Base-by-base conservation (phyloP, 2,888 invertebrate species). In the Ochlodes sylvanus region DNA sequence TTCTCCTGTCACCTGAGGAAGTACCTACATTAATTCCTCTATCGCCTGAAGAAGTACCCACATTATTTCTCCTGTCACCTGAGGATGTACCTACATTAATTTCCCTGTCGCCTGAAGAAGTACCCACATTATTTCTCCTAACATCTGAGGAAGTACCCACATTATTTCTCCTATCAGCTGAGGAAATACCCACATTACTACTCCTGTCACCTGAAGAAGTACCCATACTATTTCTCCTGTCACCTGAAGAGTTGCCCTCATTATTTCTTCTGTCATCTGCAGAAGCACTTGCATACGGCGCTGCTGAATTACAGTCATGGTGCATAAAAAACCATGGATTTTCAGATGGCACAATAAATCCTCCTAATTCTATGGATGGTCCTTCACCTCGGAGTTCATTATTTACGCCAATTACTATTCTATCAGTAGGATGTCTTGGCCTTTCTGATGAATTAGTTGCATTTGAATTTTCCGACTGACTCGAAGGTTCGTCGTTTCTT, bases 321-420 rank as follows among this genome's bases (percentile, higher is more conserved):
- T 90, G 81, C 27, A 90, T 88, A n/a, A 86, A 86, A 75, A 91
- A 89, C 63, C 88, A 81, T 63, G 80, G 83, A 70, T 79, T 84
- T 6, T 86, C 83, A 38, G 84, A 71, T 3, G 86, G 79, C 0
- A 86, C 79, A 66, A 85, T 85, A 61, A 86, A 80, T 17, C 81
- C 79, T 21, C 79, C 78, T 9, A 77, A 70, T 6, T 82, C 83
- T 62, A 72, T 72, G 3, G 76, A 60, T 9, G 75, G 66, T 32
- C 71, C 77, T 54, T 75, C 78, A 50, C 73, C 68, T 3, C 72
- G 78, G 1, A 76, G 70, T 17, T 81, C 83, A 1, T 81, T 80
- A 63, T 80, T 79, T 41, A 89, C 73, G 67, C 89, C 87, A 68
- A 89, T 85, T 9, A 84, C 83, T 75, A 89, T 73, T 70, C 90